Evolutionary conservation across 2,888 invertebrate genomes (phyloP), one percentile per base, ranked within the genome.

Genomic region (Molanna angustata): DNA sequence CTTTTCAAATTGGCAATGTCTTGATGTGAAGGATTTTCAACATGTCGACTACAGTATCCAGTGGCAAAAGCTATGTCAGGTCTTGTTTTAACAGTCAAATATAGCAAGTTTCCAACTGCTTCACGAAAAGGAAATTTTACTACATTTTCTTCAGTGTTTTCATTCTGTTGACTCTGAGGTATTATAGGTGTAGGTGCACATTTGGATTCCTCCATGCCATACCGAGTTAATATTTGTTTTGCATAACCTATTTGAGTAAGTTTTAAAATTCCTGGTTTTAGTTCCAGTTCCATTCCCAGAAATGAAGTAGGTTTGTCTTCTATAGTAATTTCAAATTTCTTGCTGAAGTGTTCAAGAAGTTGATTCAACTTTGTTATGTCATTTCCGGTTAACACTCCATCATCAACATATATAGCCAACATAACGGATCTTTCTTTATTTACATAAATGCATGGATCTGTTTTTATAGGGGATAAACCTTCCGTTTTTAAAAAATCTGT

Each of bases 291-390:
- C 19, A 40, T 40, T 16, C 40, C 40, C 16, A 40, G 17, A 40
- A 16, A 40, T 4, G 7, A 16, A 16, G 18, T 40, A 18, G 19
- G 19, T 18, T 18, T 18, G 6, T 40, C 19, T 13, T 18, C 9
- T 40, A 16, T 40, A 7, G 13, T 40, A 14, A 40, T 40, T 4
- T 40, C 40, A 40, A 40, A 18, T 40, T 40, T 18, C 9, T 40
- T 18, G 7, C 9, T 18, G 9, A 16, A 18, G 33, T n/a, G 52
- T 41, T n/a, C 16, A 31, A 46, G 16, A 14, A 14, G 9, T 31
- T 35, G 40, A 42, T 56, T 58, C 16, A 40, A 40, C 17, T 18
- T 11, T 40, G 40, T 40, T 18, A 13, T 35, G 14, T 35, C 35
- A 35, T 13, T 14, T 13, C 35, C 35, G 13, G 14, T 35, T 13